Evolutionary conservation across 2,113 vertebrate species (phyloP), one percentile per base, ranked within the genome.

Genomic region (Seriola aureovittata): DNA sequence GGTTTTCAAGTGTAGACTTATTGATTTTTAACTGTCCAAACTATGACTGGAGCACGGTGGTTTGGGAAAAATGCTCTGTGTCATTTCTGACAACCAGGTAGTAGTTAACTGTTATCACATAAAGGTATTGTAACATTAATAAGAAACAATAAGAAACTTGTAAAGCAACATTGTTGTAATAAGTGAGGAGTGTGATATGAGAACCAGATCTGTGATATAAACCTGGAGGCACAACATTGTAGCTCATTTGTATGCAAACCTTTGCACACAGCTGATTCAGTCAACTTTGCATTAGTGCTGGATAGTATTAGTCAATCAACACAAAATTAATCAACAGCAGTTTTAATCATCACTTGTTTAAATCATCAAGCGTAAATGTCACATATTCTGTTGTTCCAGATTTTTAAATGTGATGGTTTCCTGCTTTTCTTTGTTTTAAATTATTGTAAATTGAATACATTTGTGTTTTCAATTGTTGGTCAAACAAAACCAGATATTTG

Each of bases 1-100:
- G 74, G 85, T 86, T 91, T 82, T 85, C 21, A 60, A 87, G 82
- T 85, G 75, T 83, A 85, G 80, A 85, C 75, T 66, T 85, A 86
- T 88, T 78, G 88, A 91, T 87, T 86, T 71, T 34, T 14, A 79
- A 88, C 44, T 48, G 23, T 80, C 62, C 50, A 46, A 23, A 13
- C 73, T 64, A 46, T 79, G 76, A 77, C 40, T 86, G 71, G 78
- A 72, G 70, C 75, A 32, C 71, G 14, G 78, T 16, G 34, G 54
- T 86, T 80, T 59, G 75, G 63, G 57, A 48, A 46, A 70, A 62
- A 29, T 4, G 3, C 23, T 48, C 19, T 4, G 32, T 59, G 59
- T 76, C 71, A 9, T 55, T 32, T 81, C 52, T 70, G 77, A 40
- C 4, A 2, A 67, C 57, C 75, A n/a, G 60, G 44, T 44, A 48